A percentile compares a stretch with the other conserved stretches of the same genome.
Conservation (phyloP, 2,113 vertebrate species). For the Sinocyclocheilus grahami region DNA sequence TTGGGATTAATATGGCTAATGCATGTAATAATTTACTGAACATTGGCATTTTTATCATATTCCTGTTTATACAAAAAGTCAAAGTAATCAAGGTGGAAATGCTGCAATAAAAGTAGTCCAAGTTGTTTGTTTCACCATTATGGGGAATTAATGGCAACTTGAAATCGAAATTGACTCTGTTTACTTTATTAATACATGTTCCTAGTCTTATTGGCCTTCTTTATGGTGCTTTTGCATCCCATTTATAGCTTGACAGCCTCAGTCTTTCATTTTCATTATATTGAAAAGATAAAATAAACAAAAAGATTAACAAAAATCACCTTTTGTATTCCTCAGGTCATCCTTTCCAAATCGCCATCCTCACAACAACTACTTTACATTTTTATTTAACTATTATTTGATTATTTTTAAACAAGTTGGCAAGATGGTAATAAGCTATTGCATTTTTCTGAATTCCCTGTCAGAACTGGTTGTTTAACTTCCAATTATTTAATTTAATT, state of each 20-base stretch:
- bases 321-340: not conserved
- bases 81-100: not conserved
- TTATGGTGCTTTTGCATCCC: not conserved
- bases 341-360: not conserved
- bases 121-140: not conserved
- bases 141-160: not conserved
- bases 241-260: not conserved
- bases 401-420: not conserved
- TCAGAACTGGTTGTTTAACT: no score
- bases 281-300: not conserved
- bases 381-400: not conserved
- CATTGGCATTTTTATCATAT: not conserved
- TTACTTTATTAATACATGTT: not conserved
- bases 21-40: not conserved
- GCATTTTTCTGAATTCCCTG: no score
- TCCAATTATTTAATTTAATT: not conserved
- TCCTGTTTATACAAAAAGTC: not conserved
- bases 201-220: not conserved
- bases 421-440: not conserved
- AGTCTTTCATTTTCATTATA: not conserved
- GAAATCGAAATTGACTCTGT: not conserved
- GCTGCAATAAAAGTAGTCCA: conserved; percentile 9
- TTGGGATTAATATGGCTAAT: not conserved
- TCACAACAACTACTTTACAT: not conserved
- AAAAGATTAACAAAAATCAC: not conserved